Percentiles rank a stretch among this genome's conserved stretches.
These are phyloP conservation scores for Barypeithes pellucidus DNA, from an alignment of 2,888 invertebrate species.

Conservation along the genomic window DNA sequence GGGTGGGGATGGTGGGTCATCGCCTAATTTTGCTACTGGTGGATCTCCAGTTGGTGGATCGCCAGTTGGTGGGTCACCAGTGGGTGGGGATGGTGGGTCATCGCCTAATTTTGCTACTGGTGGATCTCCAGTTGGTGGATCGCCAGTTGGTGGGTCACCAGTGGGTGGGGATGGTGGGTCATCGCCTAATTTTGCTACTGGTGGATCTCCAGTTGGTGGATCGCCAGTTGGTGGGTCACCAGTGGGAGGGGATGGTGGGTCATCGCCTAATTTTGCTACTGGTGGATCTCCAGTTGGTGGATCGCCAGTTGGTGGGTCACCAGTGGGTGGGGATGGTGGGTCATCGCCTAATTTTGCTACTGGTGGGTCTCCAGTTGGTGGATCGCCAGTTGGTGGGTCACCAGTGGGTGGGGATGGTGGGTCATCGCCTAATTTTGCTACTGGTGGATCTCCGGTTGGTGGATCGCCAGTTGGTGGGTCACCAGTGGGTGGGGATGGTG, in stretches of 20 bases:
- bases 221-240: background rate
- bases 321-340: constrained; percentile 13
- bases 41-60: background rate
- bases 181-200: background rate
- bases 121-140: background rate
- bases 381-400: background rate
- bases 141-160: background rate
- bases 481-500: constrained; percentile 54
- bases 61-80: background rate
- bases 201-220: constrained; percentile 1
- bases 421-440: background rate
- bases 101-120: background rate
- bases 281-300: constrained; percentile 5
- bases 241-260: constrained; percentile 8
- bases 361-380: constrained; percentile 60
- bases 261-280: background rate
- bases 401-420: constrained; percentile 5
- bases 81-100: background rate
- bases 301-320: constrained; percentile 1
- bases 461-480: constrained; percentile 25
- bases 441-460: constrained; percentile 7
- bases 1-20: constrained; percentile 8
- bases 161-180: constrained; percentile 12
- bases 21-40: background rate
- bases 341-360: constrained; percentile 3